A percentile compares a stretch with the other conserved stretches of the same genome.
Conservation (phyloP, 2,113 vertebrate genomes). For the Larimichthys crocea region DNA sequence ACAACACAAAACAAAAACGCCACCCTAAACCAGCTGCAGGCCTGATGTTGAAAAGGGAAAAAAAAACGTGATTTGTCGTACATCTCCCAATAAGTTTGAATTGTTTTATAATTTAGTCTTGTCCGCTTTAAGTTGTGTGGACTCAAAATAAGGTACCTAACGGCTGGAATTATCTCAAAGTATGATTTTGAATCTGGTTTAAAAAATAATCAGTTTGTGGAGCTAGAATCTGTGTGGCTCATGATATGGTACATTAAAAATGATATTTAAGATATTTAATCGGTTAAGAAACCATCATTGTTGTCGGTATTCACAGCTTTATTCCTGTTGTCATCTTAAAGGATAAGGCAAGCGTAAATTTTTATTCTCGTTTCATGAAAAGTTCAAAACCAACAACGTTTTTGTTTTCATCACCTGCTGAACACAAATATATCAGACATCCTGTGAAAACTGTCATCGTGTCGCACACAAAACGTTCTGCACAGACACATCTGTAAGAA, state of each 20-base stretch:
- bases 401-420: neutral
- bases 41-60: neutral
- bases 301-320: neutral
- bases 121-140: neutral
- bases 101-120: neutral
- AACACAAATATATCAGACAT: neutral
- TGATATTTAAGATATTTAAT: neutral
- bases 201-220: neutral
- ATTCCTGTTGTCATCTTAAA: neutral
- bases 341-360: neutral
- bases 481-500: too few species aligned
- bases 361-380: neutral
- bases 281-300: neutral
- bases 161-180: too few species aligned
- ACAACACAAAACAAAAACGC: neutral
- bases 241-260: neutral
- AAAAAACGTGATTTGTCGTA: neutral
- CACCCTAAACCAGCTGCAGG: neutral
- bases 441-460: too few species aligned
- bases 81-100: neutral
- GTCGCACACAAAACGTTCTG: too few species aligned
- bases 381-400: neutral
- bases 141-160: neutral
- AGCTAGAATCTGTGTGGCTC: neutral
- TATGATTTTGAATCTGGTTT: neutral